A percentile compares a stretch with the other conserved stretches of the same genome.
phyloP scores from a whole-genome alignment of 2,888 invertebrate genomes.

The Drosophila borealis region DNA sequence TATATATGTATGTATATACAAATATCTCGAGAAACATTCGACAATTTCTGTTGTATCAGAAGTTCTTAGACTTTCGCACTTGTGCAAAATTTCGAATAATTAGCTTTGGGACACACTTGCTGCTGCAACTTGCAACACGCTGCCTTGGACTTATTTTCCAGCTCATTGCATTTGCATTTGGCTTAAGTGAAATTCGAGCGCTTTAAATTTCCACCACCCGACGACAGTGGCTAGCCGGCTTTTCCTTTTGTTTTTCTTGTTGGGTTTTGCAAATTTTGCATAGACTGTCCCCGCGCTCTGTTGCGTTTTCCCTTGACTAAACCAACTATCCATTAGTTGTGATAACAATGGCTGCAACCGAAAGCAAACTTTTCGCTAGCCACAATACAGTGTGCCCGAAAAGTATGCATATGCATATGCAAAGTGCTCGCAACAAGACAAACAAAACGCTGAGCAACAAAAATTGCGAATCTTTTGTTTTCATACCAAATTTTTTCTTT shows the following conservation, averaged over 20 bases:
- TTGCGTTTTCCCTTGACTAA: slow-evolving; percentile 16
- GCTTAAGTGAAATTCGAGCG: slow-evolving; percentile 68
- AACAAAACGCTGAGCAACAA: slow-evolving; percentile 23
- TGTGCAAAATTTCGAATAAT: slow-evolving; percentile 6
- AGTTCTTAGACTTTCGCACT: not conserved
- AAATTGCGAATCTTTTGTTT: slow-evolving; percentile 1
- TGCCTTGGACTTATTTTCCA: slow-evolving; percentile 62
- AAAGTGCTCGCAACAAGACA: slow-evolving; percentile 30
- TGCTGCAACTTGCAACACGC: slow-evolving; percentile 23
- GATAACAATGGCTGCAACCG: slow-evolving; percentile 56
- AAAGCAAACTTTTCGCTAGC: slow-evolving; percentile 31
- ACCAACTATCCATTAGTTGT: slow-evolving; percentile 67
- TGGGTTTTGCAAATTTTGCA: too few species aligned
- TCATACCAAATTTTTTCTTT: not conserved
- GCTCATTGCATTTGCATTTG: slow-evolving; percentile 76
- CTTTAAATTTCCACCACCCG: slow-evolving; percentile 60
- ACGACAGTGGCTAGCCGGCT: slow-evolving; percentile 5
- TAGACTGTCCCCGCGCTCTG: not conserved
- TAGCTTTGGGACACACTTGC: slow-evolving; percentile 13
- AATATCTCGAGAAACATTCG: not conserved
- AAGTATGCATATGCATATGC: slow-evolving; percentile 33
- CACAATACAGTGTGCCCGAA: slow-evolving; percentile 35
- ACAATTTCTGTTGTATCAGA: not conserved
- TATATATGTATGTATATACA: too few species aligned
- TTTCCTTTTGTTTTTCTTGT: not conserved